Evolutionary conservation across 2,888 invertebrate species (phyloP), one percentile per base, ranked within the genome.

Genomic region (Crematogaster levior): DNA sequence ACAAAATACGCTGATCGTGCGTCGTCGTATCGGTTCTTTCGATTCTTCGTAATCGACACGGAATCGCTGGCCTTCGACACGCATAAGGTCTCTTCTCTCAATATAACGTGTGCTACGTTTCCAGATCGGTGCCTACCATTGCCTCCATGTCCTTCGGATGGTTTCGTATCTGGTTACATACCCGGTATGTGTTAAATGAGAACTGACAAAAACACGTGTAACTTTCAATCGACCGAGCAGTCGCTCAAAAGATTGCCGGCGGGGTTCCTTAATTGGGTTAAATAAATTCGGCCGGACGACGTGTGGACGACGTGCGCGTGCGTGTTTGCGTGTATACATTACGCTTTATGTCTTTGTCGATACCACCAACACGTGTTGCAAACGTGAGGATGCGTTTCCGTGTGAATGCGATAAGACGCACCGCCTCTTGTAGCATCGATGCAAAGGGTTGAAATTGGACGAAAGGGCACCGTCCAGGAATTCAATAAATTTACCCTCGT

Each of bases 201-300:
- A 91, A 83, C 91, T 92, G 92, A 91, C 92, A 90, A 90, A 91
- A 92, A 93, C 93, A 93, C 92, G 92, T 92, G 93, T 93, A 93
- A 92, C 88, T 93, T 92, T 91, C 92, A 89, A 92, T 92, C 87
- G 92, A 90, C 89, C 87, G 91, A 88, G 88, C 90, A 91, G 89
- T 89, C 86, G 85, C 86, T 90, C 90, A 89, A 90, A 75, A 91
- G 91, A 90, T 91, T 90, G 89, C 68, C 85, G 68, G 75, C 86
- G 86, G 87, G 86, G 83, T 85, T 85, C 86, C 85, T 89, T 91
- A 92, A 92, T 91, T 91, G 88, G 90, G 89, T 92, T 92, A 91
- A 90, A 90, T 87, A 89, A 91, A 92, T 92, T 92, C 85, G 82
- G 73, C 73, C 66, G 81, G 84, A 68, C 51, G 60, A 77, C 84